A percentile compares a stretch with the other conserved stretches of the same genome.
phyloP scores from a whole-genome alignment of 1,140 invertebrate species.

The Ruditapes philippinarum region DNA sequence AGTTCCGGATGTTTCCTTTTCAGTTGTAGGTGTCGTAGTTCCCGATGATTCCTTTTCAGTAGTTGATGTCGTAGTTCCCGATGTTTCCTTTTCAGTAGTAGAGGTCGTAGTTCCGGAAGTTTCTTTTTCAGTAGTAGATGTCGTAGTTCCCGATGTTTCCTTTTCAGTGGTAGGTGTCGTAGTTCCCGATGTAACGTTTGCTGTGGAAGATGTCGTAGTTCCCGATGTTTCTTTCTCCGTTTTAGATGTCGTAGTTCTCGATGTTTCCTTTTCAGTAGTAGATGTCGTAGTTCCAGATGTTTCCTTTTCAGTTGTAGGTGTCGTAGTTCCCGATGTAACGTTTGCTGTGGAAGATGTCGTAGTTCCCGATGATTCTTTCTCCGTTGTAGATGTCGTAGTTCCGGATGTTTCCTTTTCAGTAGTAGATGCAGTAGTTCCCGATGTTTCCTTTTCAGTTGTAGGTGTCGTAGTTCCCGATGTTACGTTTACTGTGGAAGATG shows the following conservation, averaged over 20 bases:
- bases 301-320: background rate
- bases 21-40: background rate
- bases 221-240: background rate
- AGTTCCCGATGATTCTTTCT: conserved; percentile 5
- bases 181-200: background rate
- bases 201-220: background rate
- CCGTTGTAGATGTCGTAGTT: background rate
- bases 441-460: background rate
- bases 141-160: background rate
- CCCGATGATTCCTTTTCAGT: background rate
- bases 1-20: background rate
- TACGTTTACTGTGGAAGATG: background rate
- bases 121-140: background rate
- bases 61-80: background rate
- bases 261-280: background rate
- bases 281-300: background rate
- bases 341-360: background rate
- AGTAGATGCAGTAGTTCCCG: background rate
- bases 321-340: background rate
- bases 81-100: background rate
- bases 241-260: background rate
- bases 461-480: background rate
- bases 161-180: background rate
- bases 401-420: background rate
- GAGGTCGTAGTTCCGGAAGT: background rate